These are phyloP conservation scores for Hecatera dysodea DNA, from an alignment of 2,888 invertebrate species.

Conservation along the genomic window DNA sequence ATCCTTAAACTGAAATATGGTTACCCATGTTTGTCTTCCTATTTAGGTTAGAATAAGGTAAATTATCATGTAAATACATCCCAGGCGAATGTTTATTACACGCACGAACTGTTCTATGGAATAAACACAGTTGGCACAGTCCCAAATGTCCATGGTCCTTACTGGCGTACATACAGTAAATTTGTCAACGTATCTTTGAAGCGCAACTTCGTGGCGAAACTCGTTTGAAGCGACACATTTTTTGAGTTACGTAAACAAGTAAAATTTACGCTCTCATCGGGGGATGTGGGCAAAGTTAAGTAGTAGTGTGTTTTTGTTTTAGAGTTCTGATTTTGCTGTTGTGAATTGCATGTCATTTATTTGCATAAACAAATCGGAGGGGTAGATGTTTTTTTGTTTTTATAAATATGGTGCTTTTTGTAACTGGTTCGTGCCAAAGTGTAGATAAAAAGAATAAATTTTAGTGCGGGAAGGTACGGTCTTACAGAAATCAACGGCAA, in stretches of 20 bases:
- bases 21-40: constrained; percentile 62
- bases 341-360: constrained; percentile 11
- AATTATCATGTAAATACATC: constrained; percentile 78
- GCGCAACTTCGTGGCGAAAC: constrained; percentile 53
- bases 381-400: neutral
- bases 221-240: constrained; percentile 49
- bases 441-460: too few species aligned
- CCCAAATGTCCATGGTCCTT: constrained; percentile 74
- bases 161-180: constrained; percentile 72
- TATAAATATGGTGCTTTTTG: neutral
- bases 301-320: constrained; percentile 11
- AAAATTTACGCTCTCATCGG: constrained; percentile 43
- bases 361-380: neutral
- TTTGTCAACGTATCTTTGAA: constrained; percentile 76
- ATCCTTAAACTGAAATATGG: constrained; percentile 62
- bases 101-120: constrained; percentile 76
- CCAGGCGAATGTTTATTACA: constrained; percentile 74
- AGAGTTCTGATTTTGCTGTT: constrained; percentile 23
- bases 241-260: constrained; percentile 55
- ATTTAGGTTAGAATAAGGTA: constrained; percentile 61
- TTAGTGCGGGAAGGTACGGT: too few species aligned
- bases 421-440: neutral
- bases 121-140: constrained; percentile 80
- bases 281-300: constrained; percentile 12
- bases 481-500: too few species aligned